Evolutionary conservation across 2,888 invertebrate species (phyloP).

Genomic region (Troides oblongomaculatus): DNA sequence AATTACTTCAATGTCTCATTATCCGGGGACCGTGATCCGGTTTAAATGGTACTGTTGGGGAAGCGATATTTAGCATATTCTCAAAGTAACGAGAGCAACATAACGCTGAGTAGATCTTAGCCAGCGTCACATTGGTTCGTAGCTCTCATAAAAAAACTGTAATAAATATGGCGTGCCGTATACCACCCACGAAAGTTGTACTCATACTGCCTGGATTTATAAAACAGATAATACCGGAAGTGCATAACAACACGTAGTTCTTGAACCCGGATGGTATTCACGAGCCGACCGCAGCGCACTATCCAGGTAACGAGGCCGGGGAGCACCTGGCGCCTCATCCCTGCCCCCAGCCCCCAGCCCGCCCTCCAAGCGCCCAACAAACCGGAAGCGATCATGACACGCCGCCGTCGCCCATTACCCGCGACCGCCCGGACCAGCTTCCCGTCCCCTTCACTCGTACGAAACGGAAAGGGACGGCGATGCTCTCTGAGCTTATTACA

Average conservation of each 20-base stretch:
- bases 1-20: too few species aligned
- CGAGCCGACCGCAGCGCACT: conserved; percentile 6
- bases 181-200: too few species aligned
- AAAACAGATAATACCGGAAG: conserved; percentile 4
- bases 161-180: too few species aligned
- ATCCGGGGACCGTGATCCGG: too few species aligned
- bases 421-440: conserved; percentile 24
- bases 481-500: conserved; percentile 10
- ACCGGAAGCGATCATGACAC: conserved; percentile 35
- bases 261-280: conserved; percentile 9
- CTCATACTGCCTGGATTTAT: too few species aligned
- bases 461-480: not conserved
- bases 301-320: conserved; percentile 33
- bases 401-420: conserved; percentile 16
- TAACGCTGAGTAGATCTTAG: too few species aligned
- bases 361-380: conserved; percentile 34
- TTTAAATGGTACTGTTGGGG: too few species aligned
- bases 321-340: conserved; percentile 39
- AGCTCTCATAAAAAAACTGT: too few species aligned
- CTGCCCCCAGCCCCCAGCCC: not conserved
- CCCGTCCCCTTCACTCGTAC: conserved; percentile 12
- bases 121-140: too few species aligned
- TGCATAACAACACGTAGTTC: conserved; percentile 11
- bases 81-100: too few species aligned
- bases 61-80: too few species aligned